Base-by-base conservation (phyloP, 2,797 vertebrate genomes). In the Perodicticus potto region DNA sequence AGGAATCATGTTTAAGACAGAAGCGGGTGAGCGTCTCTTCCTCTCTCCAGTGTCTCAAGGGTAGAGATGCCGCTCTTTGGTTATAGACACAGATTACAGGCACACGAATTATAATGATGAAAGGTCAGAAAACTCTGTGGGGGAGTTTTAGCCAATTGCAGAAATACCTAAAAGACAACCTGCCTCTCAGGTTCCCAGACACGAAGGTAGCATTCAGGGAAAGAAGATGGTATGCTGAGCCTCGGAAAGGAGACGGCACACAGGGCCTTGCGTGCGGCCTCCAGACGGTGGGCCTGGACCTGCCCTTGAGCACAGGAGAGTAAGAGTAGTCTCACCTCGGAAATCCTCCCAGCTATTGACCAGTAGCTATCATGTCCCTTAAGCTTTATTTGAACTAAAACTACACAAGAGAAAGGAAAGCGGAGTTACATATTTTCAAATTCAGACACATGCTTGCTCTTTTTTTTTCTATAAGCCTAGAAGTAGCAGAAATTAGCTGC, bases 361-460 rank as follows among this genome's bases (percentile, higher is more conserved):
- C 37, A 13, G 67, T 22, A 78, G 16, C 25, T 86, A n/a, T 72
- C 73, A 3, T 67, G n/a, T 72, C 86, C 40, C 29, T 91, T 55
- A 76, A 49, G 37, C 12, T 85, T 82, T 95, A 80, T 59, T 57
- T 65, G 40, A 94, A 83, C 72, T 87, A 49, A 86, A 82, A 82
- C 40, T 40, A 73, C n/a, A 67, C 29, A 37, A 37, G 70, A 89
- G 45, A 16, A 40, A 27, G 69, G 65, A 65, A 45, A 34, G 11
- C 55, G 74, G 61, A 83, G 53, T 82, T 53, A 63, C 2, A n/a
- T 69, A 37, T 80, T 82, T 96, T 94, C 73, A 22, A 86, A 80
- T 55, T 57, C 22, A 4, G 32, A 85, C 34, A 49, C 27, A 32
- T 59, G 20, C 70, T 86, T 67, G n/a, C 65, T 80, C 45, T 82